Base-by-base conservation (phyloP, 2,113 vertebrate species). In the Hiodon tergisus region DNA sequence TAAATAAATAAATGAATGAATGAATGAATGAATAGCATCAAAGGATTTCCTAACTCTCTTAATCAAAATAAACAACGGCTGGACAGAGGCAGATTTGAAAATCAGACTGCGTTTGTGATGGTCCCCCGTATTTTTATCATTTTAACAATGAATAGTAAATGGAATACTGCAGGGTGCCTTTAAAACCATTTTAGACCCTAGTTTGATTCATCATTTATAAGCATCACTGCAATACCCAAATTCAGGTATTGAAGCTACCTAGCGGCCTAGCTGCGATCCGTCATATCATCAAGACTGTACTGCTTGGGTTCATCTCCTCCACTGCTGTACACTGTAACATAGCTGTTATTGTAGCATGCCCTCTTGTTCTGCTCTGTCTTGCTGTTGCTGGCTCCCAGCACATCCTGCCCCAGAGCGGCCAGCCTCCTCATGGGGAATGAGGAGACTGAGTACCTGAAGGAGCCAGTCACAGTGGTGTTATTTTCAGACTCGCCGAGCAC, bases 401-500 rank as follows among this genome's bases (percentile, higher is more conserved):
- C 67, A 53, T 54, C 51, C 67, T 53, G 51, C 5, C 47, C 50
- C 13, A 7, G 47, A 16, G 16, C n/a, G 0, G 52, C 17, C n/a
- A 69, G 16, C 7, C 67, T 14, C 31, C 52, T 69, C 52, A 55
- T 50, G 7, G 67, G 67, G 10, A 69, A 69, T 2, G 67, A 54
- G 53, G 52, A 89, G 17, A 81, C 78, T 0, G 88, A 86, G 72
- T 87, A 87, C 4, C 1, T 77, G 68, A 91, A 90, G 67, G 93
- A 93, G 61, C 83, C 83, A 0, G 87, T 93, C 74, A 87, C 55
- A 0, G 88, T 86, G 11, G 92, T 90, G 74, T 89, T 87, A 0
- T 82, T 87, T 76, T 90, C 78, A 8, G 81, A 62, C n/a, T 59
- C 71, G 0, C 85, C 77, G 69, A 10, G 0, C 16, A 79, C 3